These are phyloP conservation scores for Drosophila rellima DNA, from an alignment of 2,888 invertebrate species.

Conservation along the genomic window DNA sequence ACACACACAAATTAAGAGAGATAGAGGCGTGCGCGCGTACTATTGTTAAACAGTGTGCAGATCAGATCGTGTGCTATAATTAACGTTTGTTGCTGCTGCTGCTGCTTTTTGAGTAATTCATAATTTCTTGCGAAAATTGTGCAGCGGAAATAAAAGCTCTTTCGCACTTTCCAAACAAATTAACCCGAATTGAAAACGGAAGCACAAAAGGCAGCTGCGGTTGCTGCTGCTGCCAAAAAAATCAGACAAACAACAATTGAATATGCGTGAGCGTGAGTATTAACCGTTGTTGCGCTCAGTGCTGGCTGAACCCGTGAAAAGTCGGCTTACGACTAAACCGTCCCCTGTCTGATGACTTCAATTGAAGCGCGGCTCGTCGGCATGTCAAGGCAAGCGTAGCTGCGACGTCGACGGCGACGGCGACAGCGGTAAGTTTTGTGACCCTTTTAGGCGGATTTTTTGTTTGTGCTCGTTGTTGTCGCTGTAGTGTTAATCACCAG, in stretches of 20 bases:
- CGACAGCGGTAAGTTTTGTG: conserved; percentile 46
- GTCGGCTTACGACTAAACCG: conserved; percentile 72
- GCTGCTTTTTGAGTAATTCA: conserved; percentile 54
- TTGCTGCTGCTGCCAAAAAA: conserved; percentile 15
- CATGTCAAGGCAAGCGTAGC: conserved; percentile 46
- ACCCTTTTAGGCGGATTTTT: conserved; percentile 54
- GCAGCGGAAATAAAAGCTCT: conserved; percentile 65
- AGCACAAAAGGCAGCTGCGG: conserved; percentile 41
- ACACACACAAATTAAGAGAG: conserved; percentile 4
- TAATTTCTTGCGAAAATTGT: conserved; percentile 64
- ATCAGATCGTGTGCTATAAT: conserved; percentile 42
- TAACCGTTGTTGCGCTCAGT: conserved; percentile 30
- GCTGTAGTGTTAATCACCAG: conserved; percentile 45
- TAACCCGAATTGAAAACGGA: conserved; percentile 77
- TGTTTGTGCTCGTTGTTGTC: conserved; percentile 28
- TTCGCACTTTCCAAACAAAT: conserved; percentile 74
- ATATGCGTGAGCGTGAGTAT: conserved; percentile 42
- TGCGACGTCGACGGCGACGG: conserved; percentile 9
- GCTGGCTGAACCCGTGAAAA: conserved; percentile 68
- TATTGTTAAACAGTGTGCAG: conserved; percentile 14
- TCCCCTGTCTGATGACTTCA: conserved; percentile 56
- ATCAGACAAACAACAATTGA: conserved; percentile 31
- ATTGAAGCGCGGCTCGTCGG: conserved; percentile 70
- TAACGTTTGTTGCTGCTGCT: conserved; percentile 31
- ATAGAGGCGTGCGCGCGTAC: conserved; percentile 6